Conservation (phyloP, 1,140 invertebrate species). For the Drosophila bifasciata region DNA sequence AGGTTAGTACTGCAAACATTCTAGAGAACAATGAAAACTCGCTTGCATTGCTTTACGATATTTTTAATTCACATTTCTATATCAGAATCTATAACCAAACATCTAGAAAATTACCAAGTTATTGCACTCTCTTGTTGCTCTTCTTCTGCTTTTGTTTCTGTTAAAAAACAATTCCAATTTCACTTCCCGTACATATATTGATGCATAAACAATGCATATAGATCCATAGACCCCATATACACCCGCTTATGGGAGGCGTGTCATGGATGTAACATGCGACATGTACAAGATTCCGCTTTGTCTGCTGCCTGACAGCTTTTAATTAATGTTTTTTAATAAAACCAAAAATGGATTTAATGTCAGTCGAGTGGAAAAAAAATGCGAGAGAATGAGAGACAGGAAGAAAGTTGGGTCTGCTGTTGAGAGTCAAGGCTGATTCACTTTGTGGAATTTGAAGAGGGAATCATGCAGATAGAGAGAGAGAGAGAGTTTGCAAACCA, state of each 20-base stretch:
- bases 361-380: background rate
- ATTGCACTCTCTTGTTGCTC: slow-evolving; percentile 7
- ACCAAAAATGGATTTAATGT: slow-evolving; percentile 19
- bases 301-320: slow-evolving; percentile 38
- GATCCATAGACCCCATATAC: slow-evolving; percentile 17
- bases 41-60: too few relatives aligned
- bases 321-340: slow-evolving; percentile 51
- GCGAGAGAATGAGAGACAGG: background rate
- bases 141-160: slow-evolving; percentile 14
- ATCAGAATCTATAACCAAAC: too few relatives aligned
- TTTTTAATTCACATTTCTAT: too few relatives aligned
- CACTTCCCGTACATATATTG: slow-evolving; percentile 38
- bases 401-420: slow-evolving; percentile 19
- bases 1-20: too few relatives aligned
- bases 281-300: slow-evolving; percentile 16
- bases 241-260: slow-evolving; percentile 20
- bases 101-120: slow-evolving; percentile 13
- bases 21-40: too few relatives aligned
- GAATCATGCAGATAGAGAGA: too few relatives aligned
- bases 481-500: too few relatives aligned
- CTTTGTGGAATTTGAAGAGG: background rate
- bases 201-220: slow-evolving; percentile 18
- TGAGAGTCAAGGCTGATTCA: background rate
- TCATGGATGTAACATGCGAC: slow-evolving; percentile 5
- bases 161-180: slow-evolving; percentile 22